These are phyloP conservation scores for Pyrrhosoma nymphula DNA, from an alignment of 2,888 invertebrate species.

Conservation along the genomic window DNA sequence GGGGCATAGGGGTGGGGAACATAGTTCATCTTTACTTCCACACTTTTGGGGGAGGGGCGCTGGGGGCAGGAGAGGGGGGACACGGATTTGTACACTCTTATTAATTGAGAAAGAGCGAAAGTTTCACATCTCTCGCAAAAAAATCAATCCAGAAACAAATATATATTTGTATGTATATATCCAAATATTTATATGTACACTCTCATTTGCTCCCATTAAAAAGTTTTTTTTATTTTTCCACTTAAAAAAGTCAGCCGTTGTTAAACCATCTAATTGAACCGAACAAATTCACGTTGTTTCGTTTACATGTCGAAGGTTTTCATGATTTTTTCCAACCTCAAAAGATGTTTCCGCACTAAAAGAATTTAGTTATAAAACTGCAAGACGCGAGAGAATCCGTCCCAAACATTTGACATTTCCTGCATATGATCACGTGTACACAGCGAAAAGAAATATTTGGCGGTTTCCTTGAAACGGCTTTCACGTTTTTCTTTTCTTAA, in stretches of 20 bases:
- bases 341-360: neutral
- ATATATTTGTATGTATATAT: conserved; percentile 62
- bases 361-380: neutral
- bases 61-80: neutral
- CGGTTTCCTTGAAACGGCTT: neutral
- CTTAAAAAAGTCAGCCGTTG: conserved; percentile 50
- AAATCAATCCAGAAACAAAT: conserved; percentile 66
- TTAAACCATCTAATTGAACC: conserved; percentile 55
- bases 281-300: neutral
- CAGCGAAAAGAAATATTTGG: neutral
- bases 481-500: neutral
- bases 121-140: conserved; percentile 27
- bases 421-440: neutral
- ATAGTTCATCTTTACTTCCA: conserved; percentile 26
- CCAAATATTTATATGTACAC: conserved; percentile 54
- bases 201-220: conserved; percentile 61
- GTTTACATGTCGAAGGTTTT: conserved; percentile 16
- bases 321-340: no score
- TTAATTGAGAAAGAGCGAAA: conserved; percentile 59
- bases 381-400: neutral
- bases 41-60: neutral
- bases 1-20: conserved; percentile 1
- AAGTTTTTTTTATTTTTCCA: neutral
- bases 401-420: neutral
- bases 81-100: conserved; percentile 66